Conservation (phyloP, 2,888 invertebrate species). For the Apocheima hispidaria region DNA sequence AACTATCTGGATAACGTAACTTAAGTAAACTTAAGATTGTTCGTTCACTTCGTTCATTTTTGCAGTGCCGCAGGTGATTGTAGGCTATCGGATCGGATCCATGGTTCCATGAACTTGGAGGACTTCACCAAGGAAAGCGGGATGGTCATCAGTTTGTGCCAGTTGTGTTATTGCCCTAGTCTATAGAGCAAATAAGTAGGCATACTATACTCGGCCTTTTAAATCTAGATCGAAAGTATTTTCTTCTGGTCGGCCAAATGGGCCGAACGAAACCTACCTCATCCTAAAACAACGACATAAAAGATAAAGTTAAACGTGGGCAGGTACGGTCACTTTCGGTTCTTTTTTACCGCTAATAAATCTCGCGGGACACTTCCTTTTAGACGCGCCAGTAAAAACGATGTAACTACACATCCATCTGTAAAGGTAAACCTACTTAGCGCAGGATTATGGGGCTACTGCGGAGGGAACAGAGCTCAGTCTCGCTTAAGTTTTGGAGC, state of each 20-base stretch:
- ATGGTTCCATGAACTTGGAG: too few relatives aligned
- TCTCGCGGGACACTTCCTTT: conserved; percentile 37
- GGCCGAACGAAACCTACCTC: not conserved
- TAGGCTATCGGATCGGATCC: too few relatives aligned
- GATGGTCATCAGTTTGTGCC: too few relatives aligned
- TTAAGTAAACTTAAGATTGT: too few relatives aligned
- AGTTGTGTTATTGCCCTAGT: too few relatives aligned
- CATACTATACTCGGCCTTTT: too few relatives aligned
- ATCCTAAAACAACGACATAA: conserved; percentile 29
- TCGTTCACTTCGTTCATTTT: too few relatives aligned
- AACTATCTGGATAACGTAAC: too few relatives aligned
- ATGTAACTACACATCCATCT: conserved; percentile 20
- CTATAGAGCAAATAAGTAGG: too few relatives aligned
- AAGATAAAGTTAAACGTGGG: conserved; percentile 19
- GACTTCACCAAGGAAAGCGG: too few relatives aligned
- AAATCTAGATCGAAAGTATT: too few relatives aligned
- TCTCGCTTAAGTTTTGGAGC: not conserved
- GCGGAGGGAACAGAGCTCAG: conserved; percentile 6
- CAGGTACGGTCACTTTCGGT: conserved; percentile 18
- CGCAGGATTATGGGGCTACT: conserved; percentile 8
- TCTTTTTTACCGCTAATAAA: conserved; percentile 33
- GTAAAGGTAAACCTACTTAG: conserved; percentile 28
- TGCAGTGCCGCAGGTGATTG: too few relatives aligned
- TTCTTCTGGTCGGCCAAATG: not conserved
- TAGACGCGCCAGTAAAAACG: conserved; percentile 27